phyloP scores from a whole-genome alignment of 2,113 vertebrate species.

The western clawed frog (Xenopus tropicalis) region DNA sequence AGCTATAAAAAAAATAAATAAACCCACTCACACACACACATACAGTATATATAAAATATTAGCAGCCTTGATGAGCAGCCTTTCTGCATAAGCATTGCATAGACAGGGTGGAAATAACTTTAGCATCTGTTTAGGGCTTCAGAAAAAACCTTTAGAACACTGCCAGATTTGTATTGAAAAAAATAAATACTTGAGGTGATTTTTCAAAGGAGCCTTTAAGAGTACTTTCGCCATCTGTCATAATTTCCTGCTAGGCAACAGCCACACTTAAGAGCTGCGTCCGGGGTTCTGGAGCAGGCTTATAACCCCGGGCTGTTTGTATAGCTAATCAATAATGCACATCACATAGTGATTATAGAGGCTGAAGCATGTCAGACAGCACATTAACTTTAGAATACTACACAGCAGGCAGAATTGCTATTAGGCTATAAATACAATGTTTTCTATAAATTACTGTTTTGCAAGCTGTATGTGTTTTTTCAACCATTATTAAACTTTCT shows the following conservation, averaged over 20 bases:
- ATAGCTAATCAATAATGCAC: constrained; percentile 39
- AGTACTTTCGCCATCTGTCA: constrained; percentile 32
- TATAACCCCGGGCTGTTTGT: constrained; percentile 37
- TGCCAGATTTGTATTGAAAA: no score
- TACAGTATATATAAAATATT: no score
- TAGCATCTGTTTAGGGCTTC: constrained; percentile 20
- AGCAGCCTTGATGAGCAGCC: no score
- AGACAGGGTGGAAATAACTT: no score
- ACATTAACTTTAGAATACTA: constrained; percentile 24
- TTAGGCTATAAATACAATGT: constrained; percentile 18
- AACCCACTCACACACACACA: no score
- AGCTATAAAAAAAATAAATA: no score
- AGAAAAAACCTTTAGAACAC: neutral
- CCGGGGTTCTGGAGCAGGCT: constrained; percentile 25
- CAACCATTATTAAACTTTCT: no score
- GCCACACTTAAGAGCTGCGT: constrained; percentile 25
- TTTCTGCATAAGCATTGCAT: no score
- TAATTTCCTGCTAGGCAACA: constrained; percentile 24
- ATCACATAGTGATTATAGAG: constrained; percentile 27
- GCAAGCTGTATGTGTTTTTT: neutral
- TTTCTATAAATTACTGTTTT: constrained; percentile 5
- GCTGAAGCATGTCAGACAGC: constrained; percentile 18
- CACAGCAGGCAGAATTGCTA: constrained; percentile 11
- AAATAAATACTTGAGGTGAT: neutral
- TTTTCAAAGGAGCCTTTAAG: constrained; percentile 37